phyloP scores from a whole-genome alignment of 1,140 invertebrate genomes.

The Drosophila melanica region DNA sequence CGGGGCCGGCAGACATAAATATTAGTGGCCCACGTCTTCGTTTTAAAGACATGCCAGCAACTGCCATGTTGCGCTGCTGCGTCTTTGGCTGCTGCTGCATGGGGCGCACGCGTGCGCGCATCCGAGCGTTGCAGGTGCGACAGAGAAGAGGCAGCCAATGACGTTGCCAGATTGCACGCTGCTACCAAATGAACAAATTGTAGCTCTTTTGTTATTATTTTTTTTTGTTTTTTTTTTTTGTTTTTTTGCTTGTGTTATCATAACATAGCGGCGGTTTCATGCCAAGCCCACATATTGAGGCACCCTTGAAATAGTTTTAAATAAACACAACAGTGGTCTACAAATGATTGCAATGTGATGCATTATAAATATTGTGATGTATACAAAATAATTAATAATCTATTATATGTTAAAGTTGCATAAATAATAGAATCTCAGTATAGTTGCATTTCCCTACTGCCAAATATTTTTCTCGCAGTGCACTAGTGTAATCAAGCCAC shows the following conservation, averaged over 20 bases:
- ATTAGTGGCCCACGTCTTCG: constrained; percentile 46
- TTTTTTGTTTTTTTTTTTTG: too few relatives aligned
- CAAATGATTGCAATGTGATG: too few relatives aligned
- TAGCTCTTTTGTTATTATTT: too few relatives aligned
- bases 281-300: too few relatives aligned
- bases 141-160: background rate
- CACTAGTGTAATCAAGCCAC: background rate
- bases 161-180: constrained; percentile 8
- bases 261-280: too few relatives aligned
- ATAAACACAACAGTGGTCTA: too few relatives aligned
- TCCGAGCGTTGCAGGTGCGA: constrained; percentile 31
- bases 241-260: too few relatives aligned
- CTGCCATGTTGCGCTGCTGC: constrained; percentile 11
- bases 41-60: constrained; percentile 34
- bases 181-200: background rate
- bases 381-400: too few relatives aligned
- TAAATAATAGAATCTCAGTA: too few relatives aligned
- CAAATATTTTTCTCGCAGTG: background rate
- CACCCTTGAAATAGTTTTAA: too few relatives aligned
- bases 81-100: constrained; percentile 3
- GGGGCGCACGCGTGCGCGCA: constrained; percentile 19
- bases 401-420: too few relatives aligned
- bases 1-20: constrained; percentile 45
- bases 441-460: too few relatives aligned
- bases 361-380: background rate